Evolutionary conservation across 2,113 vertebrate genomes (phyloP).

Genomic region (Callocephalon fimbriatum): DNA sequence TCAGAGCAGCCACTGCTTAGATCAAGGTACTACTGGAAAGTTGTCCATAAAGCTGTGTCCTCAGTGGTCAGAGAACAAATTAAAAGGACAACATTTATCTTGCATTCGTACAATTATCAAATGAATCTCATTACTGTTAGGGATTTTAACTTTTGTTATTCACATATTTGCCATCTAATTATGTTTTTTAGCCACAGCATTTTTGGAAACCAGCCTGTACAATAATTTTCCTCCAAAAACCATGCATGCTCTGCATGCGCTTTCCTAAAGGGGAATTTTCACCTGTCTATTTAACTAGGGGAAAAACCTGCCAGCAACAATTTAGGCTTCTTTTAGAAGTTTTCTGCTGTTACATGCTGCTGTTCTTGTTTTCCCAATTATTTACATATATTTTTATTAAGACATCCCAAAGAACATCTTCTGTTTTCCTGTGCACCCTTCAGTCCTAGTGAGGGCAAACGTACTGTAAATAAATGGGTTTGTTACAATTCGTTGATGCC

Average conservation of each 20-base stretch:
- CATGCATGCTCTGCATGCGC: background rate
- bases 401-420: background rate
- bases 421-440: background rate
- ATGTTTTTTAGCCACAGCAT: background rate
- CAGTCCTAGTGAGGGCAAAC: background rate
- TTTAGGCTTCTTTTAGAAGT: background rate
- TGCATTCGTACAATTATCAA: background rate
- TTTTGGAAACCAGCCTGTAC: background rate
- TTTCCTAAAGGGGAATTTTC: constrained; percentile 19
- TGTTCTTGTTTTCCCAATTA: background rate
- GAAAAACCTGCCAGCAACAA: background rate
- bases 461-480: background rate
- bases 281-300: background rate
- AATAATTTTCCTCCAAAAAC: background rate
- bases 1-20: background rate
- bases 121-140: background rate
- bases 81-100: background rate
- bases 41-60: background rate
- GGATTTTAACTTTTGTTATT: constrained; percentile 5
- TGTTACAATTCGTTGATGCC: background rate
- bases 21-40: background rate
- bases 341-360: background rate
- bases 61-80: background rate
- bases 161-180: background rate
- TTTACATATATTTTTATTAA: constrained; percentile 18